Base-by-base conservation (phyloP, 2,113 vertebrate species). In the Amblyopsis rosae region DNA sequence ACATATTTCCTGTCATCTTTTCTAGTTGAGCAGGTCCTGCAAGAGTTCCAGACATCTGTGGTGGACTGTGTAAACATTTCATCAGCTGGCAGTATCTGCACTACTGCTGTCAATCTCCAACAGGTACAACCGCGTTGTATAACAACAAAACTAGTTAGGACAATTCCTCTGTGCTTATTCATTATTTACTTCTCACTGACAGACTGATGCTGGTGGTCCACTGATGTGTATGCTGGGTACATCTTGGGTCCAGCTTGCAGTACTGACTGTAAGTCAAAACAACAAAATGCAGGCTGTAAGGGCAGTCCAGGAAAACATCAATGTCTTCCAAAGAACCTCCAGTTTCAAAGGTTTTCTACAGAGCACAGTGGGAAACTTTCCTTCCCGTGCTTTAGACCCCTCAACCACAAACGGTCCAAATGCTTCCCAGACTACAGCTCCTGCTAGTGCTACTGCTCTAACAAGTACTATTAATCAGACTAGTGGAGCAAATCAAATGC, bases 181-280 rank as follows among this genome's bases (percentile, higher is more conserved):
- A n/a, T 26, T 54, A 50, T 47, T 16, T 46, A 54, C 59, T 51
- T 51, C 41, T 47, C 59, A 3, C 32, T 26, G 41, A 19, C 69
- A 91, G 89, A 79, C 62, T 0, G 75, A 88, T 12, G 48, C 13
- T 13, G 88, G 89, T 0, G 77, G 80, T 4, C 85, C 89, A 0
- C 1, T 90, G 41, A 86, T 90, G 80, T 91, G 87, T 53, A 19
- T 80, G 51, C 8, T 48, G 64, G 57, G 4, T 1, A 11, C 6
- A 3, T 64, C 62, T 0, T 91, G 89, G 89, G 77, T 77, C 66
- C 87, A 90, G 75, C 69, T 67, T 0, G 86, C 59, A 0, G 84
- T 89, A 51, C 13, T 91, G 3, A 26, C 60, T 16, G 8, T 62
- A 1, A n/a, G 53, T 12, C 15, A 9, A 51, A 62, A 35, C 50